Evolutionary conservation across 2,888 invertebrate genomes (phyloP).

Genomic region (Meghimatium bilineatum): DNA sequence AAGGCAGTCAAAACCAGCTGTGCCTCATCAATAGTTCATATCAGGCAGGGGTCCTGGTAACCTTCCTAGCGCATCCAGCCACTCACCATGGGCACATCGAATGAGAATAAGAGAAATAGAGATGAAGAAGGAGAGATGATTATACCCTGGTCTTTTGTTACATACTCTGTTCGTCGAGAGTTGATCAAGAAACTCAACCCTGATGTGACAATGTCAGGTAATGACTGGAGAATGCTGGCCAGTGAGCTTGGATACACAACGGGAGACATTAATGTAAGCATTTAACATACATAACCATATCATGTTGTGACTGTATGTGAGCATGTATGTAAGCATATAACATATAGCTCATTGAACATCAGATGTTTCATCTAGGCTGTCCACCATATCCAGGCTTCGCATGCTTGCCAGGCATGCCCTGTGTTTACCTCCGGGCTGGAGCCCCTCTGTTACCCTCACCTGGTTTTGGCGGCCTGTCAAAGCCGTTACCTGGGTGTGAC

Average conservation of each 20-base stretch:
- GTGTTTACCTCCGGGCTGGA: too few species aligned
- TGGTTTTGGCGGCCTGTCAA: too few species aligned
- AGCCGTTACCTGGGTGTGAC: too few species aligned
- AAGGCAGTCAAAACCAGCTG: neutral
- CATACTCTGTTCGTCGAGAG: conserved; percentile 11
- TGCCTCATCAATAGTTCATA: neutral
- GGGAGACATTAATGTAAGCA: conserved; percentile 62
- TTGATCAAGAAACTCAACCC: conserved; percentile 41
- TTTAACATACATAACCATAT: neutral
- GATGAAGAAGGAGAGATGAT: conserved; percentile 17
- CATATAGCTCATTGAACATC: too few species aligned
- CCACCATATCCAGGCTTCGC: too few species aligned
- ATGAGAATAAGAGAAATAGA: conserved; percentile 10
- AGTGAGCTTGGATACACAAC: conserved; percentile 63
- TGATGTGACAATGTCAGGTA: conserved; percentile 45
- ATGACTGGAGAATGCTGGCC: conserved; percentile 68
- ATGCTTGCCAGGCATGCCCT: too few species aligned
- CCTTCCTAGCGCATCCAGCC: neutral
- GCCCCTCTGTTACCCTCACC: too few species aligned
- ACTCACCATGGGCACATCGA: conserved; percentile 37
- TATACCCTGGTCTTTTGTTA: conserved; percentile 38
- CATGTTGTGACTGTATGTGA: too few species aligned
- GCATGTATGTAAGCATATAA: too few species aligned
- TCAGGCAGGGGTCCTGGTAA: neutral
- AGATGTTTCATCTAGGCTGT: too few species aligned